phyloP scores from a whole-genome alignment of 2,113 vertebrate species.

The Jacana jacana region DNA sequence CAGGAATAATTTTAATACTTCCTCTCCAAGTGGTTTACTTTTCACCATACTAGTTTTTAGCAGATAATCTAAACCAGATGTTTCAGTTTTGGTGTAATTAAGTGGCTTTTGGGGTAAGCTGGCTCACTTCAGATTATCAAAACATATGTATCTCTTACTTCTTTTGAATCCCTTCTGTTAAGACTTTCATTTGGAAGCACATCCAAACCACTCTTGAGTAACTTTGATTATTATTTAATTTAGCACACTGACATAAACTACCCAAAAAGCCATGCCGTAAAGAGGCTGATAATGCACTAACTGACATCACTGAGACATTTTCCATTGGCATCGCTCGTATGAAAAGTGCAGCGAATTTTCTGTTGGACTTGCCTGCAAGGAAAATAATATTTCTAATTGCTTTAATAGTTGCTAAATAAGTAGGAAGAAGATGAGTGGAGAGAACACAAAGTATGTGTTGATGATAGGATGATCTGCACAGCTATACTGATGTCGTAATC shows the following conservation, averaged over 20 bases:
- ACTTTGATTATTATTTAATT: slow-evolving; percentile 52
- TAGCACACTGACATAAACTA: background rate
- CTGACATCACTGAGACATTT: background rate
- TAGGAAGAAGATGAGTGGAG: background rate
- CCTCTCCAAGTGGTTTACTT: slow-evolving; percentile 7
- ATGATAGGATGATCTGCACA: background rate
- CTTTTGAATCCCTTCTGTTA: background rate
- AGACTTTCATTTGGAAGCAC: slow-evolving; percentile 13
- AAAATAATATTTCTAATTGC: background rate
- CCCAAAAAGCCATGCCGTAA: background rate
- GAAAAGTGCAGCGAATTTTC: background rate
- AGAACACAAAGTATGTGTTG: background rate
- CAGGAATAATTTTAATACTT: slow-evolving; percentile 18
- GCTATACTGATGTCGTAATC: background rate
- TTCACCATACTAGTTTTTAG: slow-evolving; percentile 6
- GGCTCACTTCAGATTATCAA: slow-evolving; percentile 48
- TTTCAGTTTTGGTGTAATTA: slow-evolving; percentile 48
- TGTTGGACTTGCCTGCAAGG: background rate
- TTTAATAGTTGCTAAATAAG: background rate
- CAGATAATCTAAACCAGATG: slow-evolving; percentile 42
- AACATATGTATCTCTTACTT: slow-evolving; percentile 30
- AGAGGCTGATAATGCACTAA: background rate
- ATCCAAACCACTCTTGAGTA: slow-evolving; percentile 31
- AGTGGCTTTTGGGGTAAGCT: slow-evolving; percentile 36
- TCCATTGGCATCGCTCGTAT: background rate